Evolutionary conservation across 30 jellyfish, hydroid and myxozoan genomes (phyloP), one percentile per base, ranked within the genome.

Genomic region (Pseudorhiza aurosa): DNA sequence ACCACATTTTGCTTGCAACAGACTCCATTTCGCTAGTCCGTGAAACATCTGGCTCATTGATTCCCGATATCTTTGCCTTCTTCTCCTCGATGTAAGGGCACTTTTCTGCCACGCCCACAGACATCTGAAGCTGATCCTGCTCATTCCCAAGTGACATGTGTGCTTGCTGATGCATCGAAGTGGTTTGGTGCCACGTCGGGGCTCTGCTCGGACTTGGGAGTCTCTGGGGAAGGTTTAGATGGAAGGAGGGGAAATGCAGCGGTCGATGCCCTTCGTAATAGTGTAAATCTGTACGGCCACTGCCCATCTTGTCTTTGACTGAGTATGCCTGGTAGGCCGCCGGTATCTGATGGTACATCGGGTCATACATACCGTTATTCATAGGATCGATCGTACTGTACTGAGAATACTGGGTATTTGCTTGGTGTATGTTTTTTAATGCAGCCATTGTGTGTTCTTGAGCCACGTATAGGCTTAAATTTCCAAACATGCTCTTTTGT

Each of bases 391-490:
- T 46, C 19, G 67, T 55, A 32, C 31, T 35, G 65, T 60, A 77
- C 14, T 81, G 81, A 12, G 82, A 30, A 15, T 44, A 70, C 18
- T 70, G 83, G 8, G 49, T 77, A 63, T 49, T 62, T 4, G 70
- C 74, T 62, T 46, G 89, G 53, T 77, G 89, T 10, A 77, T 64
- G 74, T 68, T 68, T 56, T 77, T 77, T 30, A 77, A 64, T 25
- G 89, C 89, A 24, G 89, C 89, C 89, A 77, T 77, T 25, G 89
- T 77, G 74, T 77, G 89, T 62, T 77, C 89, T 62, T 77, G 89
- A 24, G 89, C 76, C 6, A 77, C 89, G 65, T 77, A 77, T 24
- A 77, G 37, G 40, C 82, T 77, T 65, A 77, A 47, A 24, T 77
- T 77, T 19, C 89, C 73, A 62, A 77, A 77, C 89, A 77, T 77